A percentile compares a stretch with the other conserved stretches of the same genome.
These are phyloP conservation scores for Eubasilissa regina DNA, from an alignment of 1,140 invertebrate species.

Conservation along the genomic window DNA sequence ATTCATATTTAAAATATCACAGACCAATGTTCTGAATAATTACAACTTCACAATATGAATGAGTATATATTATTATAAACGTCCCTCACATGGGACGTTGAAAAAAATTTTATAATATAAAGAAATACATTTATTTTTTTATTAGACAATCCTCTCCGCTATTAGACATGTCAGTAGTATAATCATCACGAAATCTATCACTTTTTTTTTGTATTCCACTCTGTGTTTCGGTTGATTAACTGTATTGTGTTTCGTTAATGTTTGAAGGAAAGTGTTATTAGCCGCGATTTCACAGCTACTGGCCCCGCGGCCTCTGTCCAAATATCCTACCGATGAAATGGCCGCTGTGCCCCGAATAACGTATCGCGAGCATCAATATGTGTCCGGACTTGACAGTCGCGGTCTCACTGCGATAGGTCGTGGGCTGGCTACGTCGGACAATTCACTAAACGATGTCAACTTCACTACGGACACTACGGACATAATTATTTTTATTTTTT, in stretches of 20 bases:
- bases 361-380: constrained; percentile 55
- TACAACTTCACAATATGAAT: too few relatives aligned
- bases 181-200: constrained; percentile 32
- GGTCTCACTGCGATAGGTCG: constrained; percentile 15
- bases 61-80: too few relatives aligned
- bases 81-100: too few relatives aligned
- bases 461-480: background rate
- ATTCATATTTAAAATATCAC: too few relatives aligned
- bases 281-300: constrained; percentile 40
- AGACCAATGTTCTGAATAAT: too few relatives aligned
- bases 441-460: background rate
- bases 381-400: constrained; percentile 45
- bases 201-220: constrained; percentile 10
- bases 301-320: constrained; percentile 42
- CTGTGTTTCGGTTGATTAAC: constrained; percentile 37
- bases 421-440: background rate
- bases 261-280: constrained; percentile 45
- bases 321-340: constrained; percentile 32
- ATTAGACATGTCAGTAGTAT: constrained; percentile 16
- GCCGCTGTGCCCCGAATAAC: constrained; percentile 32
- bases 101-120: too few relatives aligned
- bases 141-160: constrained; percentile 1
- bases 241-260: constrained; percentile 36
- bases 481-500: background rate
- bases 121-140: too few relatives aligned